Percentiles rank a stretch among this genome's conserved stretches.
phyloP scores from a whole-genome alignment of 2,888 invertebrate genomes.

The Ferdinandea cuprea region DNA sequence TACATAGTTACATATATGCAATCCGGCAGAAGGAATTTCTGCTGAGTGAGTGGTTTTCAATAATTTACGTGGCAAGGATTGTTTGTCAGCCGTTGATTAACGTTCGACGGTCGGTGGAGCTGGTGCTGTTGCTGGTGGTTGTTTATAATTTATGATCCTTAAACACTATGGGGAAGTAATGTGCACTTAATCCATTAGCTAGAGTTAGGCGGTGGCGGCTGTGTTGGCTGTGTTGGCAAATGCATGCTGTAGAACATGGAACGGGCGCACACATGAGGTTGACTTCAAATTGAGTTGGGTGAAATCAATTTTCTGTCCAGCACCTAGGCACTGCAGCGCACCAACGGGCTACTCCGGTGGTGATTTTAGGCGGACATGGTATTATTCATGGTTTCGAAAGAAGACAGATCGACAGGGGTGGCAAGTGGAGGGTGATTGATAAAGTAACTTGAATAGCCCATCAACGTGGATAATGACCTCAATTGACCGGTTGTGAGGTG shows the following conservation, averaged over 20 bases:
- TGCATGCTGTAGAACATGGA: conserved; percentile 34
- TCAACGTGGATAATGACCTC: conserved; percentile 40
- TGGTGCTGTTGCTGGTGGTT: conserved; percentile 36
- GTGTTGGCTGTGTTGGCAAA: conserved; percentile 34
- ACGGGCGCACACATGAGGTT: conserved; percentile 34
- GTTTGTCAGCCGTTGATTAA: conserved; percentile 74
- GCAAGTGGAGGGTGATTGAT: conserved; percentile 56
- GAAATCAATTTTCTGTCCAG: conserved; percentile 68
- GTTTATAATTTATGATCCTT: conserved; percentile 73
- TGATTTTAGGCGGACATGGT: conserved; percentile 66
- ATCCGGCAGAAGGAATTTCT: conserved; percentile 52
- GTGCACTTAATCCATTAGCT: conserved; percentile 73
- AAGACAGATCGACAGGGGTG: conserved; percentile 30
- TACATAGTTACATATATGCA: conserved; percentile 23
- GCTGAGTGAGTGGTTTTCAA: conserved; percentile 74
- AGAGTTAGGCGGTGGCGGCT: conserved; percentile 29
- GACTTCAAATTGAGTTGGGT: conserved; percentile 56
- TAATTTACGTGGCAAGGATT: conserved; percentile 72
- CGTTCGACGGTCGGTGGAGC: conserved; percentile 42
- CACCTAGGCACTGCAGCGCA: not conserved
- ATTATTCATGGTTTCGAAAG: conserved; percentile 63
- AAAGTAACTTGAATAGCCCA: conserved; percentile 41
- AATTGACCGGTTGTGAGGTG: not conserved
- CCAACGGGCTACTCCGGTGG: conserved; percentile 32
- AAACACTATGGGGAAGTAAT: conserved; percentile 72